Base-by-base conservation (phyloP, 2,797 vertebrate species). In the Hafferia zeledoni region DNA sequence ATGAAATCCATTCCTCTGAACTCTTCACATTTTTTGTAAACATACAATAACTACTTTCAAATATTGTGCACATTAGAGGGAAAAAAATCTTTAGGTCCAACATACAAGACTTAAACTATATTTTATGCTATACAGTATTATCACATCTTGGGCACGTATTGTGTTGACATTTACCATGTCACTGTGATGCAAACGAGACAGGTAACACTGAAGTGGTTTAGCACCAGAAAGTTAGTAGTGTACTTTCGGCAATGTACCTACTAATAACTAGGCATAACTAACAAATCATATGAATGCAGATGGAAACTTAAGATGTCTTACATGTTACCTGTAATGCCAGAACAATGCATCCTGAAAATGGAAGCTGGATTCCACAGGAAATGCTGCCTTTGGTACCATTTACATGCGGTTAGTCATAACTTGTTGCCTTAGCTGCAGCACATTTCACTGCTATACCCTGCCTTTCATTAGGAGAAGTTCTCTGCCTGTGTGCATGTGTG, bases 21-120 rank as follows among this genome's bases (percentile, higher is more conserved):
- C 31, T 82, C 61, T 63, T 94, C 25, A 35, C 11, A 33, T 37
- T 79, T 27, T 49, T 94, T 59, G 33, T 90, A 82, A 94, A 92
- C 31, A 49, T 86, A 46, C 56, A 90, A 24, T 61, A 81, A 80
- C 13, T 90, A 50, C 30, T 71, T 79, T 91, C 87, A 94, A 72
- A 44, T 47, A 81, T 11, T 41, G 64, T 53, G 44, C 68, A 93
- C 9, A 0, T 56, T 72, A 53, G 18, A 80, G 17, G 35, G 18
- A 92, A 96, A 95, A 94, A 74, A 55, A 46, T 64, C 60, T 83
- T 57, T 47, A 76, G 68, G 61, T 92, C 49, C 65, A 90, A 83
- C 31, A 78, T 31, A 70, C n/a, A 64, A 70, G 22, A 72, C 9
- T 41, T 61, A 80, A 90, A 61, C 13, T 79, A 41, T 33, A 85